Evolutionary conservation across 2,888 invertebrate genomes (phyloP).

Genomic region (Conchocele bisecta): DNA sequence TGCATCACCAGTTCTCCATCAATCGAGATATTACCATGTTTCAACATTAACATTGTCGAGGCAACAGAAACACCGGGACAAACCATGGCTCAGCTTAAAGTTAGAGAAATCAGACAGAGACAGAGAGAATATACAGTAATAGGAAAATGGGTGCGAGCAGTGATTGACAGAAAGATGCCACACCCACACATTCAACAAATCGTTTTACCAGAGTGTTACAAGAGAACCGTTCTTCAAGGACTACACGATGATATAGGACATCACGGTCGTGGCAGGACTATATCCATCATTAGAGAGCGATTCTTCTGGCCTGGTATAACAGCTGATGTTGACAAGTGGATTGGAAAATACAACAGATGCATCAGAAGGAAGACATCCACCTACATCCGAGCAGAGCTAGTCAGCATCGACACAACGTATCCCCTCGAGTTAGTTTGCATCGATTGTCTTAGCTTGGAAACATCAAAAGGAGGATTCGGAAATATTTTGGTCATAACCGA

Average conservation of each 20-base stretch:
- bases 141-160: not conserved
- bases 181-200: not conserved
- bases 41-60: not conserved
- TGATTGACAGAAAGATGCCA: not conserved
- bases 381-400: not conserved
- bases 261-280: constrained; percentile 3
- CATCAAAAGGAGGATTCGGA: constrained; percentile 13
- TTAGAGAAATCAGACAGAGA: not conserved
- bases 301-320: constrained; percentile 25
- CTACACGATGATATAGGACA: constrained; percentile 12
- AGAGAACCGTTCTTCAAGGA: not conserved
- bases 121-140: not conserved
- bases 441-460: constrained; percentile 31
- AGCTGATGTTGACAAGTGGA: not conserved
- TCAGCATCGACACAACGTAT: constrained; percentile 11
- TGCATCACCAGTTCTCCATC: not conserved
- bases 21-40: not conserved
- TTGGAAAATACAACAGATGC: constrained; percentile 2
- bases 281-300: not conserved
- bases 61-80: not conserved
- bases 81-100: not conserved
- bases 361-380: not conserved
- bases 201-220: not conserved
- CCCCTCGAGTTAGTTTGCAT: constrained; percentile 19
- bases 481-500: constrained; percentile 26